Percentiles rank a stretch among this genome's conserved stretches.
phyloP scores from a whole-genome alignment of 2,888 invertebrate species.

The Brachypterus glaber region DNA sequence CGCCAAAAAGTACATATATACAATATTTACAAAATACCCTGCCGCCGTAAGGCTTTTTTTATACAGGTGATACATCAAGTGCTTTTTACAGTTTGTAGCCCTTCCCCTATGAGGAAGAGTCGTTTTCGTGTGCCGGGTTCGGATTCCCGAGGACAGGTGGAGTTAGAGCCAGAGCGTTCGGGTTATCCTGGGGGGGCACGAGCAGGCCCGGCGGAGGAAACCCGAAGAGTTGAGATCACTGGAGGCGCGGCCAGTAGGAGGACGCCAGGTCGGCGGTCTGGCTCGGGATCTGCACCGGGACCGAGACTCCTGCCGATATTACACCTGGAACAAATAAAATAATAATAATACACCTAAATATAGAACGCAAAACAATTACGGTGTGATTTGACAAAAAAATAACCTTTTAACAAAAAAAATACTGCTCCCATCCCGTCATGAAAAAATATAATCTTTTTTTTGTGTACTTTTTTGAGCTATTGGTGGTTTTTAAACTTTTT shows the following conservation, averaged over 20 bases:
- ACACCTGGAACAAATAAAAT: constrained; percentile 57
- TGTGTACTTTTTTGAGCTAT: too few relatives aligned
- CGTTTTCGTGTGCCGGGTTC: constrained; percentile 34
- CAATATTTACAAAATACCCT: constrained; percentile 35
- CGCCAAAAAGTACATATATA: constrained; percentile 24
- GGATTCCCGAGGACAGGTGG: constrained; percentile 40
- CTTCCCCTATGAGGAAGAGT: constrained; percentile 24
- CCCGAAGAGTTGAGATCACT: constrained; percentile 88
- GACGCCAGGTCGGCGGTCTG: constrained; percentile 58
- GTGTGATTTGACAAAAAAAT: too few relatives aligned
- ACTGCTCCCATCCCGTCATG: too few relatives aligned
- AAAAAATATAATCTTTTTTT: too few relatives aligned
- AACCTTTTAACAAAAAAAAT: too few relatives aligned
- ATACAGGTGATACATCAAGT: constrained; percentile 8
- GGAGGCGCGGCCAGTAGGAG: constrained; percentile 86
- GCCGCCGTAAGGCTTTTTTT: constrained; percentile 25
- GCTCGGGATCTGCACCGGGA: constrained; percentile 86
- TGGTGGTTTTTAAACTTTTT: too few relatives aligned
- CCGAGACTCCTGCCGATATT: constrained; percentile 86
- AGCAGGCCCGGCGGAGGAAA: constrained; percentile 68
- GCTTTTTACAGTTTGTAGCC: neutral
- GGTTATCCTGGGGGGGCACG: constrained; percentile 57
- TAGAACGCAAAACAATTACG: too few relatives aligned
- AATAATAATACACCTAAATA: too few relatives aligned
- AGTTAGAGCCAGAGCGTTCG: constrained; percentile 48